Conservation (phyloP, 2,113 vertebrate species). For the Sebastes schlegelii region DNA sequence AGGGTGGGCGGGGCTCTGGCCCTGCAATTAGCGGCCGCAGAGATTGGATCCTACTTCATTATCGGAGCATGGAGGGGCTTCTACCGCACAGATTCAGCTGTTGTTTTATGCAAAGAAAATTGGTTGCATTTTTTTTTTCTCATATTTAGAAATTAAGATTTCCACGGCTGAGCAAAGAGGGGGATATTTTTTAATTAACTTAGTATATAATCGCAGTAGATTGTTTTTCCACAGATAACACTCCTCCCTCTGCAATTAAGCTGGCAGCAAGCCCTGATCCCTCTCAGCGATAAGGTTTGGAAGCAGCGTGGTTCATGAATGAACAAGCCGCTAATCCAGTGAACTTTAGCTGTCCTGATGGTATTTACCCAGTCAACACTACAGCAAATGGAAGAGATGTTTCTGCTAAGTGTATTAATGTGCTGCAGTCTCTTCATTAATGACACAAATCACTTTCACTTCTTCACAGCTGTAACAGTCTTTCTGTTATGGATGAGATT, state of each 20-base stretch:
- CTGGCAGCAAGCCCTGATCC: conserved; percentile 46
- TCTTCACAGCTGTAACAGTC: neutral
- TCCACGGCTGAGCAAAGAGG: conserved; percentile 15
- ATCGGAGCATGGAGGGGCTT: conserved; percentile 5
- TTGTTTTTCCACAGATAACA: conserved; percentile 41
- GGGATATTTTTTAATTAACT: conserved; percentile 70
- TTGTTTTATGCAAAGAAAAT: neutral
- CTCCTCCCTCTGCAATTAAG: conserved; percentile 29
- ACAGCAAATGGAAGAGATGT: conserved; percentile 25
- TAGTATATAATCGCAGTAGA: conserved; percentile 47
- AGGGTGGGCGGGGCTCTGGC: conserved; percentile 55
- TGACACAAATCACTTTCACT: conserved; percentile 10
- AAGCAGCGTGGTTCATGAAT: conserved; percentile 33
- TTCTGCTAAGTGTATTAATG: conserved; percentile 48
- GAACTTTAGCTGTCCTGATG: conserved; percentile 32
- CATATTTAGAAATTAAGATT: conserved; percentile 58
- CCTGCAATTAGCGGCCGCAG: conserved; percentile 50
- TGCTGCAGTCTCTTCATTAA: conserved; percentile 21
- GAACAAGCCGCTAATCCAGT: conserved; percentile 59
- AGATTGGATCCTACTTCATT: conserved; percentile 58
- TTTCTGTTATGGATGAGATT: neutral
- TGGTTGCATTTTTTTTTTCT: neutral
- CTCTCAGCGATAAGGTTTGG: conserved; percentile 41
- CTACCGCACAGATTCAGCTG: neutral
- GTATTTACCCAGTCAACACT: conserved; percentile 67